Percentiles rank a stretch among this genome's conserved stretches.
These are phyloP conservation scores for Gastracanthus pulcherrimus DNA, from an alignment of 2,888 invertebrate species.

Conservation along the genomic window DNA sequence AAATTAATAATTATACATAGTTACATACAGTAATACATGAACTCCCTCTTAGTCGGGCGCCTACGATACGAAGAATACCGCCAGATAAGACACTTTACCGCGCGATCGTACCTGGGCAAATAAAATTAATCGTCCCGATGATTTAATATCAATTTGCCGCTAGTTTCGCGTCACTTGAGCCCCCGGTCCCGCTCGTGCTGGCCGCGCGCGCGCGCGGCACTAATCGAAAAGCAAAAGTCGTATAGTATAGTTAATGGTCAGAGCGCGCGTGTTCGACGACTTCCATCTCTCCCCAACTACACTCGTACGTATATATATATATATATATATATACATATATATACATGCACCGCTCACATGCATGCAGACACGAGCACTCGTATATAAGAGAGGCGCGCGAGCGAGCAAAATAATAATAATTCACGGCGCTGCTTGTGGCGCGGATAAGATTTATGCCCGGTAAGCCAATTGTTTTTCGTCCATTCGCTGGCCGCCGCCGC, in stretches of 20 bases:
- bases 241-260: constrained; percentile 22
- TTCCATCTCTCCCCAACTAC: background rate
- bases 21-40: too few relatives aligned
- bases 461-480: constrained; percentile 50
- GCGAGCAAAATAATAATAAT: constrained; percentile 46
- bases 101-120: background rate
- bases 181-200: background rate
- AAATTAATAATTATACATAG: too few relatives aligned
- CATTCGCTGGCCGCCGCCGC: too few relatives aligned
- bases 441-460: constrained; percentile 34
- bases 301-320: background rate
- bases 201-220: too few relatives aligned
- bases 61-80: background rate
- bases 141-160: constrained; percentile 40
- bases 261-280: background rate
- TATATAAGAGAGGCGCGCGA: background rate
- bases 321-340: too few relatives aligned
- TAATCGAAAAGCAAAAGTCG: constrained; percentile 1
- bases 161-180: background rate
- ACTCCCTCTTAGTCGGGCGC: too few relatives aligned
- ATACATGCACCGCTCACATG: background rate
- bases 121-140: background rate
- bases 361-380: background rate
- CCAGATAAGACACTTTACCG: background rate
- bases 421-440: background rate